Conservation (phyloP, 2,797 vertebrate genomes). For the Phalanger gymnotis region DNA sequence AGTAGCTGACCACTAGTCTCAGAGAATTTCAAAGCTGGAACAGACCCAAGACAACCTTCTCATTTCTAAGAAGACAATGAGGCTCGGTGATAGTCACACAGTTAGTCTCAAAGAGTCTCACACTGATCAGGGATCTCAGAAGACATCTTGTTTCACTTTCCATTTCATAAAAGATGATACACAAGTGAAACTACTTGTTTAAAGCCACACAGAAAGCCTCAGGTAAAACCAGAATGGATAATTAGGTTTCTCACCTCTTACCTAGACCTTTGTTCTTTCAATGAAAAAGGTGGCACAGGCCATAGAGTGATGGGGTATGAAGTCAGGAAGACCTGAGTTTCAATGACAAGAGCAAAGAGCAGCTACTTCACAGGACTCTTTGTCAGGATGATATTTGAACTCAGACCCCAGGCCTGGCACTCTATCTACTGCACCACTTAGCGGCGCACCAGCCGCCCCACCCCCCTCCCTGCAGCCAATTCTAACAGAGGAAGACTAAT, state of each 20-base stretch:
- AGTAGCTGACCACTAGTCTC: not conserved
- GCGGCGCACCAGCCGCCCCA: not conserved
- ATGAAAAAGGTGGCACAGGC: not conserved
- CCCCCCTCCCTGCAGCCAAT: too few relatives aligned
- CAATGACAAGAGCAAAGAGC: not conserved
- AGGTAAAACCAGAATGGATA: not conserved
- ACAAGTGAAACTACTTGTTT: conserved; percentile 20
- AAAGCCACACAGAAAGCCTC: not conserved
- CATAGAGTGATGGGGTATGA: not conserved
- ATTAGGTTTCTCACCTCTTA: not conserved
- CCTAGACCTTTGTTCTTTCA: not conserved
- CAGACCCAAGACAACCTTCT: not conserved
- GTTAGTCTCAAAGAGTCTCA: not conserved
- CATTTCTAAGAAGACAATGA: not conserved
- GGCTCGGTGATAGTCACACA: not conserved
- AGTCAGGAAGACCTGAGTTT: not conserved
- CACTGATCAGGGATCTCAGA: not conserved
- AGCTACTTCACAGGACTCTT: not conserved
- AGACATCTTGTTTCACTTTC: not conserved
- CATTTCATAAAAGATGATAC: conserved; percentile 16
- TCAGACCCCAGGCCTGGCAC: not conserved
- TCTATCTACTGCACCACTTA: not conserved
- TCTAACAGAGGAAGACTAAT: not conserved
- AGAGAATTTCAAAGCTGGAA: not conserved
- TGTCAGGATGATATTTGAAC: not conserved